Evolutionary conservation across 2,888 invertebrate species (phyloP), one percentile per base, ranked within the genome.

Genomic region (Leptopilina drosophilae): DNA sequence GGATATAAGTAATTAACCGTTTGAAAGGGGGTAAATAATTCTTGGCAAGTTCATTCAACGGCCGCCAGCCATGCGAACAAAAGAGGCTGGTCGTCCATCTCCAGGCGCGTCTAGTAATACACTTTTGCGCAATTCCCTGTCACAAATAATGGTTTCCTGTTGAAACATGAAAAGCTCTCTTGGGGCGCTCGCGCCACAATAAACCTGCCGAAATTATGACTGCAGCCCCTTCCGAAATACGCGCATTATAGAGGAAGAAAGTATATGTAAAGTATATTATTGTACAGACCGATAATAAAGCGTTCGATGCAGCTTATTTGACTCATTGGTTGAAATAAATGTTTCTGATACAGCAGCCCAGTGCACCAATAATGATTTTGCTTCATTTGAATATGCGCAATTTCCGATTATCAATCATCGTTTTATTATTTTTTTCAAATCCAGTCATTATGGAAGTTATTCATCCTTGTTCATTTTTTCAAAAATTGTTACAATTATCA

Each of bases 41-140:
- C 83, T 88, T 87, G 87, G 87, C 87, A 87, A 85, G 81, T 83
- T 83, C 80, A 80, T 84, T 85, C 78, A 78, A 80, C 73, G 80
- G 75, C 80, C 76, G 69, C 79, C 82, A 82, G 82, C 83, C 83
- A 82, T 77, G 81, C 83, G 78, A 85, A 82, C 84, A 82, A 85
- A 82, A 77, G 81, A 82, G 85, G 83, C 85, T 84, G 84, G 87
- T 86, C 87, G 86, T 87, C 85, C 85, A 86, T 89, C 87, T 87
- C 83, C 83, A 86, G 87, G 83, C 86, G 88, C 88, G 87, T 85
- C 87, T 88, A 86, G 84, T 85, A 88, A 88, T 88, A 87, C 86
- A 88, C 86, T 84, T 84, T 83, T 83, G 83, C 82, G 87, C 88
- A 86, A 89, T 89, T 87, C 85, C 86, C 86, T 87, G 87, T 88